Evolutionary conservation across 2,888 invertebrate species (phyloP), one percentile per base, ranked within the genome.

Genomic region (Rhagonycha fulva): DNA sequence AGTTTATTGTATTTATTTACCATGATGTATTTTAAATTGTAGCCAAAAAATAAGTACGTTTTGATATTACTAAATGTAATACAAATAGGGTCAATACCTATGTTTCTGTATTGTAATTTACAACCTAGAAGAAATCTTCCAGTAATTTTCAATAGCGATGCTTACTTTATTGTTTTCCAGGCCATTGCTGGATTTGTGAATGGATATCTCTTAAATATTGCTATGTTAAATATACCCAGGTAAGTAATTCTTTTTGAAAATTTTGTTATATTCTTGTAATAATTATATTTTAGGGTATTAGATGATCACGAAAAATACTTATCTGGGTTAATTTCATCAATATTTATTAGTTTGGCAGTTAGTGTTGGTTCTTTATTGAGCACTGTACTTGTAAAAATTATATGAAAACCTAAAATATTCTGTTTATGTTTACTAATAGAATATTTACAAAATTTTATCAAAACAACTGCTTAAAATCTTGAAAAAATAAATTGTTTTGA

Each of bases 151-250:
- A 88, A 92, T 28, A 92, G 92, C 84, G 98, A 98, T 87, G 89
- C 91, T 82, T 91, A 93, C 84, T 96, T 95, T 84, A 94, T 96
- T 79, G 85, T 93, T 63, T 91, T 98, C 83, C 94, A 96, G 85
- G 88, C 93, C 7, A 81, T 92, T 1, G 96, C 97, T 88, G 94
- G 95, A 0, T 87, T 97, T 79, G 92, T 94, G 77, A 98, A 98
- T 86, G 98, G 98, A 10, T 98, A 98, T 87, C 88, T 98, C 47
- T 94, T 96, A 60, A 97, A 97, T 83, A 92, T 97, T 73, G 90
- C 93, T 67, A 94, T 98, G 88, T 94, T 66, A 24, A 24, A 9
- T n/a, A 2, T 19, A 19, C 19, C 19, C 2, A 19, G 19, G 19
- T 19, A 19, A 19, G 19, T 19, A 19, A 19, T 19, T 19, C 19